These are phyloP conservation scores for Pseudachorutes palmiensis DNA, from an alignment of 1,140 invertebrate species.

Conservation along the genomic window DNA sequence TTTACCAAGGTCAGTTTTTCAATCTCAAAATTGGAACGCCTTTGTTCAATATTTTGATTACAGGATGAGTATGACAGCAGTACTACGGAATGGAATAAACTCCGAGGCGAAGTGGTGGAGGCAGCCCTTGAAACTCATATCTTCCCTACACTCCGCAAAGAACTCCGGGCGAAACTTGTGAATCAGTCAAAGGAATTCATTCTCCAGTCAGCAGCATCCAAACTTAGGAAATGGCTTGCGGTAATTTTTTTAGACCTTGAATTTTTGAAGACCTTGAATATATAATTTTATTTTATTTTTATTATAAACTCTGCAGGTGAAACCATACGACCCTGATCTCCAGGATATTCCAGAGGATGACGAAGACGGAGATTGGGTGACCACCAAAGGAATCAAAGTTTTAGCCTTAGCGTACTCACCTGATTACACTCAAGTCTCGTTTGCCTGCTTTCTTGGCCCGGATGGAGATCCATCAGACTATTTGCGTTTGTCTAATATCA, in stretches of 20 bases:
- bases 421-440: slow-evolving; percentile 77
- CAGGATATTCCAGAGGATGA: slow-evolving; percentile 45
- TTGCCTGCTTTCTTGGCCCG: slow-evolving; percentile 72
- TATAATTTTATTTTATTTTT: slow-evolving; percentile 9
- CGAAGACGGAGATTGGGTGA: slow-evolving; percentile 86
- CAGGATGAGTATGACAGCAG: slow-evolving; percentile 92
- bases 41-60: slow-evolving; percentile 23
- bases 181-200: slow-evolving; percentile 85
- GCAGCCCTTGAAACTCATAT: slow-evolving; percentile 79
- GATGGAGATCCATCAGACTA: slow-evolving; percentile 83
- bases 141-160: slow-evolving; percentile 79
- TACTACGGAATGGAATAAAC: slow-evolving; percentile 92
- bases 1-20: slow-evolving; percentile 60
- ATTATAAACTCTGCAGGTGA: slow-evolving; percentile 52
- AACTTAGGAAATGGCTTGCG: slow-evolving; percentile 86
- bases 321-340: slow-evolving; percentile 71
- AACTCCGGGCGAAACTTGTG: slow-evolving; percentile 69
- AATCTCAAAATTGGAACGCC: slow-evolving; percentile 6
- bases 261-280: too few relatives aligned
- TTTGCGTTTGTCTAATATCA: slow-evolving; percentile 71
- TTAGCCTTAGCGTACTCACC: slow-evolving; percentile 81
- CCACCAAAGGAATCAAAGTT: slow-evolving; percentile 71
- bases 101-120: slow-evolving; percentile 78
- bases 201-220: slow-evolving; percentile 68
- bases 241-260: slow-evolving; percentile 39